Evolutionary conservation across 2,113 vertebrate species (phyloP).

Genomic region (Microtus ochrogaster): DNA sequence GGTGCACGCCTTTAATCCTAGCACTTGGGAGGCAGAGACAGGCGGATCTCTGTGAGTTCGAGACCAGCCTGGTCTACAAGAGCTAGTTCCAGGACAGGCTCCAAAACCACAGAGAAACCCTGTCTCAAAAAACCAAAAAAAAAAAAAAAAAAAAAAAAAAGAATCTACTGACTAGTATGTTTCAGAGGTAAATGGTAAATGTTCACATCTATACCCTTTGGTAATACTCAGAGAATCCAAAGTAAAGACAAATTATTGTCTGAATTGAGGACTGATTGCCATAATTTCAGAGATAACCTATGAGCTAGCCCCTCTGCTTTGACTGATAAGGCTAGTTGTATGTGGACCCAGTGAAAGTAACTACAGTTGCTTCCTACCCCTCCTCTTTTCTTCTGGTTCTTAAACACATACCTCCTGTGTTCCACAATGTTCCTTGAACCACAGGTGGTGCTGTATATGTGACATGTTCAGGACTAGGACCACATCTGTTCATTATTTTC

Average conservation of each 20-base stretch:
- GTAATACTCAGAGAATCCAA: background rate
- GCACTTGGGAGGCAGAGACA: no score
- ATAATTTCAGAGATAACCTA: background rate
- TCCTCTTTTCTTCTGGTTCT: background rate
- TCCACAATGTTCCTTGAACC: background rate
- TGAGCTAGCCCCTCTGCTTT: no score
- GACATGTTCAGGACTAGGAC: background rate
- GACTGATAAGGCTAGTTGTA: no score
- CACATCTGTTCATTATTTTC: background rate
- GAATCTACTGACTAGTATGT: no score
- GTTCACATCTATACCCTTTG: background rate
- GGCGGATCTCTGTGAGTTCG: no score
- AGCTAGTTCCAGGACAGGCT: no score
- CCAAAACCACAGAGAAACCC: no score
- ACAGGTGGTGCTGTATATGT: background rate
- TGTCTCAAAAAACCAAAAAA: no score
- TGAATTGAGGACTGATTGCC: background rate
- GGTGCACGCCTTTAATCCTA: no score
- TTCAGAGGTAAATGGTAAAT: background rate
- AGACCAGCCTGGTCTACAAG: no score
- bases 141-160: no score
- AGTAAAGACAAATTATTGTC: background rate
- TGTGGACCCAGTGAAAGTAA: background rate
- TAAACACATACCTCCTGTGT: background rate
- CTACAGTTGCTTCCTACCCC: background rate